These are phyloP conservation scores for Recurvirostra avosetta DNA, from an alignment of 2,113 vertebrate species.

Conservation along the genomic window DNA sequence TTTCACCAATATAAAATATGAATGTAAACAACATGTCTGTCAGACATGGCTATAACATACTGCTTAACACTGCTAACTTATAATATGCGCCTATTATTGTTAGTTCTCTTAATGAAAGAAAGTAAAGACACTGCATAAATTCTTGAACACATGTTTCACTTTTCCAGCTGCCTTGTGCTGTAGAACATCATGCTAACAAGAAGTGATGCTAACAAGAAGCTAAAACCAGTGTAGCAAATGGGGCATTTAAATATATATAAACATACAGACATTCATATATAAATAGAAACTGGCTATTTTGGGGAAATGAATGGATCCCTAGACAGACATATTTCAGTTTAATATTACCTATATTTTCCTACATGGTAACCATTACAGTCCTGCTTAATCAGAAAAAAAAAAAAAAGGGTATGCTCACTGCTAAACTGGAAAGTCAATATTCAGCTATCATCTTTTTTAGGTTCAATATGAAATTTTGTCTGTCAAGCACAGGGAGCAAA, in stretches of 20 bases:
- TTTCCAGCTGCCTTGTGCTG: conserved; percentile 75
- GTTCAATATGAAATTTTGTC: conserved; percentile 25
- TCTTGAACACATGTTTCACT: conserved; percentile 74
- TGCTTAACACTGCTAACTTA: conserved; percentile 69
- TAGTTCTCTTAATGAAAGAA: conserved; percentile 78
- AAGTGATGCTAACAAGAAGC: conserved; percentile 81
- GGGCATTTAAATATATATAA: conserved; percentile 81
- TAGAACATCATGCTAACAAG: conserved; percentile 80
- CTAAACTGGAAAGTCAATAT: conserved; percentile 48
- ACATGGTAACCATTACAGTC: conserved; percentile 61
- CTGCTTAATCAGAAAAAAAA: conserved; percentile 34
- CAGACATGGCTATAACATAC: conserved; percentile 67
- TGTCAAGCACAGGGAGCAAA: not conserved
- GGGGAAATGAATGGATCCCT: conserved; percentile 73
- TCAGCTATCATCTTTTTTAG: conserved; percentile 30
- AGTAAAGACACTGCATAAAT: conserved; percentile 81
- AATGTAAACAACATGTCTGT: conserved; percentile 74
- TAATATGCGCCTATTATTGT: conserved; percentile 73
- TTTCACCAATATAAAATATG: conserved; percentile 69
- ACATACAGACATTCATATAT: conserved; percentile 75
- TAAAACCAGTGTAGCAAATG: conserved; percentile 79
- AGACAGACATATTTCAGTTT: conserved; percentile 73
- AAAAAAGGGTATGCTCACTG: not conserved
- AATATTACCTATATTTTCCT: conserved; percentile 75
- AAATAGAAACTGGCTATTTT: conserved; percentile 73